Evolutionary conservation across 2,113 vertebrate species (phyloP), one percentile per base, ranked within the genome.

Genomic region (Mormyrus iriodes): DNA sequence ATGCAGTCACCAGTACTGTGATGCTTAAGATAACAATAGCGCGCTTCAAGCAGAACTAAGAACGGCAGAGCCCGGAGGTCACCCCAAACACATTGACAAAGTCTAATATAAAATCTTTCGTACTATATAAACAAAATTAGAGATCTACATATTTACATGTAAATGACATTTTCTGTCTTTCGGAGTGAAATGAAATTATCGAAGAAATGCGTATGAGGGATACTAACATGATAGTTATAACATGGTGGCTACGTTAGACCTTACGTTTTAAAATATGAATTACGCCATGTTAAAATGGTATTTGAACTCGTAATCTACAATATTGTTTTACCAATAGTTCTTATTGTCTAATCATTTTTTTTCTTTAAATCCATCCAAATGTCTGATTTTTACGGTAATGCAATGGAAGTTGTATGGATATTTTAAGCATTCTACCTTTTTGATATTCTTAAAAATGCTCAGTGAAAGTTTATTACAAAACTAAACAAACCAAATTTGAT

Each of bases 61-160:
- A 39, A 48, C 10, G 12, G 42, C 35, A 88, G 49, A 82, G 27
- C 48, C 10, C 35, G 27, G 51, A 89, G 51, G 79, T 84, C 35
- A 84, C 79, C 48, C 79, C 76, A 83, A 61, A 61, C 88, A 84
- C 88, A 61, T 84, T 15, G 83, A 61, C 76, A 89, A 39, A 61
- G 21, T 52, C 88, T 85, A 89, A 89, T 89, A 89, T 53, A 85
- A 58, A 88, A 85, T 84, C 51, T 89, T 42, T 82, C 88, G 51
- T 85, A 58, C 88, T 84, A 61, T 85, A 89, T 58, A 55, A 79
- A 84, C 27, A 85, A 48, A 55, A 83, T 39, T 89, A 79, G 35
- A 58, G 49, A 49, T 84, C 79, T 44, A 89, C 51, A 61, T 89
- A 53, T 89, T 83, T 53, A 89, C 52, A 84, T 58, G n/a, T 44